Conservation (phyloP, 2,797 vertebrate species). For the Streptopelia turtur region DNA sequence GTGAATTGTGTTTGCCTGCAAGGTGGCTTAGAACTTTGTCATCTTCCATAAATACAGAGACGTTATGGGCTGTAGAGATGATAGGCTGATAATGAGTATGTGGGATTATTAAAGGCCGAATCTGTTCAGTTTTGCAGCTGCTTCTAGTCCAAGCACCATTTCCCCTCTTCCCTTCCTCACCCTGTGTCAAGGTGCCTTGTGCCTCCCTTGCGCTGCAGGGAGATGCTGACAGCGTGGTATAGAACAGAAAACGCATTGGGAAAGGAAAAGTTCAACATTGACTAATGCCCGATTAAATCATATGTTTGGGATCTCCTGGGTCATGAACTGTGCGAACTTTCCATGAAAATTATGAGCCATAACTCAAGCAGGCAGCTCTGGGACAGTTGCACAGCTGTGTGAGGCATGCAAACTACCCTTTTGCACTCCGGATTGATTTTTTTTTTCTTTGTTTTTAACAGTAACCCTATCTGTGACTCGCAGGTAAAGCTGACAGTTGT, state of each 20-base stretch:
- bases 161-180: background rate
- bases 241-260: background rate
- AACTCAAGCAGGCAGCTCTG: constrained; percentile 47
- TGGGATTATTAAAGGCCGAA: background rate
- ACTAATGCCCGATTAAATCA: constrained; percentile 40
- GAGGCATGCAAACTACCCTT: background rate
- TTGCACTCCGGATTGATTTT: background rate
- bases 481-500: background rate
- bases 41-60: background rate
- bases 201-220: background rate
- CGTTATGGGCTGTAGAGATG: accelerated
- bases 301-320: constrained; percentile 47
- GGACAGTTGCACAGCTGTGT: constrained; percentile 26
- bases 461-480: background rate
- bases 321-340: constrained; percentile 24
- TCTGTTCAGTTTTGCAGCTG: background rate
- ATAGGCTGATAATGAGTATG: background rate
- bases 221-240: background rate
- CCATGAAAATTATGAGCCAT: constrained; percentile 16
- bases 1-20: background rate
- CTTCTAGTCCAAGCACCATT: background rate
- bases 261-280: background rate
- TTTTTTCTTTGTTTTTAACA: too few species aligned
- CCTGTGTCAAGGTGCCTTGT: background rate
- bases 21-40: background rate